These are phyloP conservation scores for Irena cyanogastra DNA, from an alignment of 2,113 vertebrate species.

Conservation along the genomic window DNA sequence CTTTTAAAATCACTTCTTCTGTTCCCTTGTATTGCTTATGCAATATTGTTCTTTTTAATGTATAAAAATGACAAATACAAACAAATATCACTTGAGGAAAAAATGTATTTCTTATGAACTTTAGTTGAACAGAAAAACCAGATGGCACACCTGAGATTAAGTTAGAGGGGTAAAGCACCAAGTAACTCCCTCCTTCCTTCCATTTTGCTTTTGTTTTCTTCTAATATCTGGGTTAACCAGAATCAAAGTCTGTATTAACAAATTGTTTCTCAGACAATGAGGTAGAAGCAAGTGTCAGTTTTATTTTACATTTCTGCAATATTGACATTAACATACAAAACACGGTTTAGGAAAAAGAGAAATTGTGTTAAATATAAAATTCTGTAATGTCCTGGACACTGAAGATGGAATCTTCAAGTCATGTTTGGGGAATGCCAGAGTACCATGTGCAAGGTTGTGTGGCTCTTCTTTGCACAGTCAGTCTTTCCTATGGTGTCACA, in stretches of 20 bases:
- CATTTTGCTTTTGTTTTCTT: background rate
- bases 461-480: background rate
- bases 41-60: background rate
- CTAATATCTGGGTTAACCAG: background rate
- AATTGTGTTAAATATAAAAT: constrained; percentile 7
- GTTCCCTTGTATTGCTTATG: background rate
- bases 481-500: background rate
- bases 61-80: background rate
- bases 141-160: background rate
- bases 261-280: background rate
- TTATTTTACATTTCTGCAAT: constrained; percentile 50
- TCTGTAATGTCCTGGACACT: background rate
- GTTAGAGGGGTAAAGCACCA: background rate
- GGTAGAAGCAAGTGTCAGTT: background rate
- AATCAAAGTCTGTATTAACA: background rate
- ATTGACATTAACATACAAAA: constrained; percentile 41
- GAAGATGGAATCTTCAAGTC: constrained; percentile 1
- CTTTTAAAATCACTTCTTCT: constrained; percentile 72
- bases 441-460: background rate
- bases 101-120: background rate
- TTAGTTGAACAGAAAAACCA: background rate
- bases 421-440: background rate
- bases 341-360: background rate
- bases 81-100: background rate
- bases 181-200: background rate